A percentile compares a stretch with the other conserved stretches of the same genome.
Conservation (phyloP, 2,113 vertebrate species). For the Collichthys lucidus region DNA sequence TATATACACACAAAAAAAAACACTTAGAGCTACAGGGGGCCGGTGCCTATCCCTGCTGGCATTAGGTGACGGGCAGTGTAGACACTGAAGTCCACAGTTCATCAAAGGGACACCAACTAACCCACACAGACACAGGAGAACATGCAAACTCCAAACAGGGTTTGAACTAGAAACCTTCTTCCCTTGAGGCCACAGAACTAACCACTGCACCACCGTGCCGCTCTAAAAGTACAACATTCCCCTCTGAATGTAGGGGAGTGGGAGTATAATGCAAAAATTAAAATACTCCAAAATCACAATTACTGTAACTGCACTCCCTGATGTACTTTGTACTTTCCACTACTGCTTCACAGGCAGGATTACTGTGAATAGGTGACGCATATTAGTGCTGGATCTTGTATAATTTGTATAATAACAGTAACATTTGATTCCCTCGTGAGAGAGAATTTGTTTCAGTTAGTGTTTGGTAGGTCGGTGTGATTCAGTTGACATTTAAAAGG, state of each 20-base stretch:
- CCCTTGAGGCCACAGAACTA: too few relatives aligned
- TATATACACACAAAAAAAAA: too few relatives aligned
- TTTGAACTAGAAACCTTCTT: too few relatives aligned
- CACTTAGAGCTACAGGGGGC: too few relatives aligned
- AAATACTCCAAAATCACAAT: not conserved
- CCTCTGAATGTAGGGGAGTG: not conserved
- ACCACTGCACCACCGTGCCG: too few relatives aligned
- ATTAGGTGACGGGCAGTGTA: too few relatives aligned
- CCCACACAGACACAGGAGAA: too few relatives aligned
- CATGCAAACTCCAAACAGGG: too few relatives aligned
- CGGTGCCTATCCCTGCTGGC: too few relatives aligned
- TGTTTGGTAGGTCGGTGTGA: constrained; percentile 30
- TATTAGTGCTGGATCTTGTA: not conserved
- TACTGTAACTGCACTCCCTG: not conserved
- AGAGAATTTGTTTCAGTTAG: constrained; percentile 36
- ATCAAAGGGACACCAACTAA: too few relatives aligned
- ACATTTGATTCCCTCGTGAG: not conserved
- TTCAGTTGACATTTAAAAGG: not conserved
- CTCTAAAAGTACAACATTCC: too few relatives aligned
- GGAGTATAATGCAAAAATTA: not conserved
- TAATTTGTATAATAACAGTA: not conserved
- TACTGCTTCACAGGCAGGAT: not conserved
- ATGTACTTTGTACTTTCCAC: not conserved
- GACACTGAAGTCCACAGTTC: too few relatives aligned
- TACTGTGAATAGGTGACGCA: not conserved